Base-by-base conservation (phyloP, 2,888 invertebrate genomes). In the Archips crataeganus region DNA sequence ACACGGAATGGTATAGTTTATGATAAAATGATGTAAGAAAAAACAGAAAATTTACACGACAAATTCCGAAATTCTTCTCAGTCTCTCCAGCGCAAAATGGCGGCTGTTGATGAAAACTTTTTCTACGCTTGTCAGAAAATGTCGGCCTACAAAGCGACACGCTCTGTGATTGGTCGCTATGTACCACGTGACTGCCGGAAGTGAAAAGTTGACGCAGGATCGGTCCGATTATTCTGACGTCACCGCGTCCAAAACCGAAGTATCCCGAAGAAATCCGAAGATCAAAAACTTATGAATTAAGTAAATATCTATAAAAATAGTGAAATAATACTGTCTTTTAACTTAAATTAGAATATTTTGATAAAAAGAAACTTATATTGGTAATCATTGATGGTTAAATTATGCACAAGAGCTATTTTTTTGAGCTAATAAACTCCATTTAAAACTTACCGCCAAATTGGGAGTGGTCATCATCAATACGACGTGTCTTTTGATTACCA, bases 81-180 rank as follows among this genome's bases (percentile, higher is more conserved):
- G 96, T 96, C 96, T 95, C 95, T 95, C 95, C 96, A 96, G 96
- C 96, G 96, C 97, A 98, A 98, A 97, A 98, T 98, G 98, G 98
- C 98, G 97, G 97, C 97, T 97, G 97, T 97, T 97, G 97, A 97
- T 97, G 97, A 97, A 96, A 97, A 97, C 96, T 97, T 98, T 97
- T 97, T 97, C 97, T 97, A 97, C 97, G 97, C 97, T 97, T 97
- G 97, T 97, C 97, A 97, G 96, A 97, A 97, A 94, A 94, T 94
- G 95, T 95, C 95, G 94, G 95, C 93, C 95, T 92, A 90, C 87
- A 91, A 86, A 89, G 90, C 86, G 85, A 86, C 80, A 84, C 83
- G 86, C 82, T 74, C 75, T 85, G 78, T 88, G 90, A 95, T 95
- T 95, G 95, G 95, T 81, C 81, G 77, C 81, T 77, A 75, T 79